Evolutionary conservation across 2,113 vertebrate species (phyloP).

Genomic region (Periophthalmodon schlosseri): DNA sequence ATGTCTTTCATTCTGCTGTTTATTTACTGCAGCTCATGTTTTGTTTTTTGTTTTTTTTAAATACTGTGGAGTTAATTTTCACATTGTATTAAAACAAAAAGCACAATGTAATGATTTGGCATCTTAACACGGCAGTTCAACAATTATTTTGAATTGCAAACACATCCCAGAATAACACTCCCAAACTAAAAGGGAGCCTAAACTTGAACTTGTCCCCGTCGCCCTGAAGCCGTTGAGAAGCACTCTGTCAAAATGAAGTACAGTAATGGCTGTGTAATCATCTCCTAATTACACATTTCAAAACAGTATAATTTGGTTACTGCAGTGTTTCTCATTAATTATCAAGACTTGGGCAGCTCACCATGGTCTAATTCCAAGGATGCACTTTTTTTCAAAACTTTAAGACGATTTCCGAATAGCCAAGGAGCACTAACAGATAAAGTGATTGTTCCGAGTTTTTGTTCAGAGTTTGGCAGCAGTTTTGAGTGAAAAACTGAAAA

Average conservation of each 20-base stretch:
- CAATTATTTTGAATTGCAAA: too few species aligned
- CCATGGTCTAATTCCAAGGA: neutral
- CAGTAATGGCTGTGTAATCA: neutral
- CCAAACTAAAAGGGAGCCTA: too few species aligned
- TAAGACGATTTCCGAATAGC: neutral
- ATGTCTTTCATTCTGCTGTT: too few species aligned
- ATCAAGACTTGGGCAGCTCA: neutral
- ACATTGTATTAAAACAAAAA: too few species aligned
- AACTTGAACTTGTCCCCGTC: neutral
- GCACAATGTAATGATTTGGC: too few species aligned
- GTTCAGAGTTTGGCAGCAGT: neutral
- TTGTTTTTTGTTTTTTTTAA: too few species aligned
- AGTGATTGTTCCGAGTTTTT: too few species aligned
- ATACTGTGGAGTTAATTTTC: too few species aligned
- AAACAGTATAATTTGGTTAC: conserved; percentile 7
- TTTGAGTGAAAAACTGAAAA: neutral
- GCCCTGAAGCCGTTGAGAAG: neutral
- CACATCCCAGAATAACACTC: too few species aligned
- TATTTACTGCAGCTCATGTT: too few species aligned
- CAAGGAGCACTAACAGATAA: neutral
- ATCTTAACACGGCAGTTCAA: too few species aligned
- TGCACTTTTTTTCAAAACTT: neutral
- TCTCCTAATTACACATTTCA: neutral
- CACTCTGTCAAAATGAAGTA: neutral
- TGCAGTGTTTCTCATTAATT: neutral